Evolutionary conservation across 2,888 invertebrate species (phyloP), one percentile per base, ranked within the genome.

Genomic region (Heterodera filipjevi): DNA sequence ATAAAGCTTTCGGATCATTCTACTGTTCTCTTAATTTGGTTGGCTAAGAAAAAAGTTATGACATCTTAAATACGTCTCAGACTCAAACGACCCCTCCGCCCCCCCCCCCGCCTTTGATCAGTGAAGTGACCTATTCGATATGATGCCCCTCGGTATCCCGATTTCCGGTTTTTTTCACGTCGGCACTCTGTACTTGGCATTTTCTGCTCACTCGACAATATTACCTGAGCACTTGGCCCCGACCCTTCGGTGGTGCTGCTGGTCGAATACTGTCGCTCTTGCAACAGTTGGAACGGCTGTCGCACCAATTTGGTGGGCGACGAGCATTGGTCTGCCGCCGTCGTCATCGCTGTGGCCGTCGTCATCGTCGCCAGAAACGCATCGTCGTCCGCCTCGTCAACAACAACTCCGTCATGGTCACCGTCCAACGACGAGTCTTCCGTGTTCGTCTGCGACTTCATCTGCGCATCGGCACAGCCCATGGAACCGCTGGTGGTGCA

Each of bases 201-300:
- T 39, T 49, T 8, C 49, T 19, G 19, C 16, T 3, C 49, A 3
- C 2, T 3, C 49, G 16, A 19, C 27, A 8, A 3, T 2, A 0
- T 8, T 46, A 75, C 66, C 33, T 75, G 75, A 2, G 75, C 66
- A 64, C 75, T 75, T 19, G 68, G 33, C 10, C 44, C 33, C 39
- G 73, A 73, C 10, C 75, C 75, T 27, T 75, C 75, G 30, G 75
- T 75, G 30, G 75, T 75, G 68, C 68, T 75, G 68, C 68, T 68
- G 27, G 70, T 79, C 35, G 79, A 79, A 32, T 79, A 46, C 49
- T 79, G 66, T 32, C 70, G 14, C 59, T 81, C 80, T 81, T 81
- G 81, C 27, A 81, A 32, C 30, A 79, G 66, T 68, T 81, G 81
- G 39, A 81, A 80, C 12, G 81, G 81, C 14, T 71, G 76, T 16